phyloP scores from a whole-genome alignment of 2,113 vertebrate genomes.

The Tupaia tana region DNA sequence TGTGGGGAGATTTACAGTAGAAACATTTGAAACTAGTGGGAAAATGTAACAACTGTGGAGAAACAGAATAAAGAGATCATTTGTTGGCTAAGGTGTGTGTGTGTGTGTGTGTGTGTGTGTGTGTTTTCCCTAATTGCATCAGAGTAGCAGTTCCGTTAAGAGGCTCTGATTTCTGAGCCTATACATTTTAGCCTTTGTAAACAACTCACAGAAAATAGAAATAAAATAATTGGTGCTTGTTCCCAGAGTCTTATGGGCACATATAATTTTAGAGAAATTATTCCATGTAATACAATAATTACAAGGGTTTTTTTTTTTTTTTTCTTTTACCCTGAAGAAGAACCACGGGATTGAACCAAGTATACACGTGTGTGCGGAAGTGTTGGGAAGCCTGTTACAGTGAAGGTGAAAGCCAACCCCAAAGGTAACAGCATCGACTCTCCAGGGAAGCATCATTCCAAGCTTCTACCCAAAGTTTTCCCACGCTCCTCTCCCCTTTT shows the following conservation, averaged over 20 bases:
- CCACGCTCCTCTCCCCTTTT: not conserved
- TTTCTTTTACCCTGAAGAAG: slow-evolving; percentile 42
- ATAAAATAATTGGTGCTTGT: not conserved
- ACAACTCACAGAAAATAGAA: slow-evolving; percentile 7
- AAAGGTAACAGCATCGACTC: slow-evolving; percentile 33
- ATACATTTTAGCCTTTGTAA: not conserved
- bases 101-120: not conserved
- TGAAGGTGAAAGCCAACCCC: not conserved
- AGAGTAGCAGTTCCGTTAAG: not conserved
- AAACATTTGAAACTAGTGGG: slow-evolving; percentile 12
- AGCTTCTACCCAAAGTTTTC: not conserved
- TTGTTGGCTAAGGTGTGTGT: not conserved
- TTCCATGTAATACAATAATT: slow-evolving; percentile 18
- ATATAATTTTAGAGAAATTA: not conserved
- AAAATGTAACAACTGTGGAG: not conserved
- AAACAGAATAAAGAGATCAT: slow-evolving; percentile 20
- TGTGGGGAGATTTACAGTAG: not conserved
- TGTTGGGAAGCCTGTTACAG: not conserved
- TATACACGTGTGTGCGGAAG: not conserved
- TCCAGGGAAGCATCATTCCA: not conserved
- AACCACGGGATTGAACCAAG: not conserved
- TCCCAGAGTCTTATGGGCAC: not conserved
- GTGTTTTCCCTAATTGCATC: not conserved
- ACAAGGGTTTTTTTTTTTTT: not conserved
- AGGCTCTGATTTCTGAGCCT: not conserved